Conservation (phyloP, 2,888 invertebrate genomes). For the Ferdinandea cuprea region DNA sequence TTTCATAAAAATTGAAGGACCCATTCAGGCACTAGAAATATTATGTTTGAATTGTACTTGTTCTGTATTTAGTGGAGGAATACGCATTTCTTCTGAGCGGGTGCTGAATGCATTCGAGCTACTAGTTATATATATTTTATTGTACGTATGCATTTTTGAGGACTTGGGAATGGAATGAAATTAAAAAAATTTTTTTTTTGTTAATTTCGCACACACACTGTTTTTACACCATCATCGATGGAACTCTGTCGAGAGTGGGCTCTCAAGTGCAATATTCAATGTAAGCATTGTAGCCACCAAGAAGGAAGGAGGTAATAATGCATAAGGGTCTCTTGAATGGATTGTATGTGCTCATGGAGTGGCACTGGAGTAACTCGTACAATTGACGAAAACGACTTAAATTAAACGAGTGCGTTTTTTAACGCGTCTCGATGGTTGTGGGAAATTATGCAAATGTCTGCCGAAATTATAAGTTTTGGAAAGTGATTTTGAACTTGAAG, state of each 20-base stretch:
- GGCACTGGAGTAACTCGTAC: conserved; percentile 27
- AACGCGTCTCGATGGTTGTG: conserved; percentile 13
- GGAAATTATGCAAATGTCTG: conserved; percentile 21
- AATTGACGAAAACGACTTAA: conserved; percentile 22
- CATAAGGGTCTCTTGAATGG: conserved; percentile 60
- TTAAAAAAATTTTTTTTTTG: conserved; percentile 38
- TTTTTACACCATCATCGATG: conserved; percentile 64
- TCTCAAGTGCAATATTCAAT: conserved; percentile 48
- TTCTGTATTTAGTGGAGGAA: neutral
- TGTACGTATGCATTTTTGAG: conserved; percentile 55
- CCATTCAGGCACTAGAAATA: conserved; percentile 41
- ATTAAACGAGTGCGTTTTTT: conserved; percentile 2
- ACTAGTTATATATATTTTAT: neutral
- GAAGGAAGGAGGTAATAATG: conserved; percentile 73
- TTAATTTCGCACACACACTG: conserved; percentile 40
- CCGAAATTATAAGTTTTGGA: neutral
- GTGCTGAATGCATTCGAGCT: conserved; percentile 4
- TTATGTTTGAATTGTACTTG: conserved; percentile 17
- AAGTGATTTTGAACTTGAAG: no score
- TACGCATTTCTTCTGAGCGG: neutral
- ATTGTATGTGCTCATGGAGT: conserved; percentile 44
- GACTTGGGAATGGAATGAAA: conserved; percentile 44
- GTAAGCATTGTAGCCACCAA: conserved; percentile 59
- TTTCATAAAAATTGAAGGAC: conserved; percentile 65
- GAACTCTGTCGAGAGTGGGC: conserved; percentile 31